Base-by-base conservation (phyloP, 2,888 invertebrate genomes). In the Lasioglossum malachurum region DNA sequence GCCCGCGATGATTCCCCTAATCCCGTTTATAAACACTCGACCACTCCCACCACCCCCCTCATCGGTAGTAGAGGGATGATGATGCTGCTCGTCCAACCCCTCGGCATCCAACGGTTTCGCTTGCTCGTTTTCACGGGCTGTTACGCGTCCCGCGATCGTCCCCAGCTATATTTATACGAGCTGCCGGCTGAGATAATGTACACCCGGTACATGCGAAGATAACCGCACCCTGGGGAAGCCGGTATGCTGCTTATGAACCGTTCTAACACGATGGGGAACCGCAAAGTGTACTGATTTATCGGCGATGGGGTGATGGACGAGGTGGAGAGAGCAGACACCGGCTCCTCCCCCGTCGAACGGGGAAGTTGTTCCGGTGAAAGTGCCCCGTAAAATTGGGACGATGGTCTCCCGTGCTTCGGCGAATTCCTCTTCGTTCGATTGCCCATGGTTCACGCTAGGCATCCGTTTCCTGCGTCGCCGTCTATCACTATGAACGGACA, bases 261-360 rank as follows among this genome's bases (percentile, higher is more conserved):
- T 93, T 93, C 94, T 92, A 93, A 94, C 94, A 91, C 94, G 93
- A 93, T 94, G 94, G 94, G 94, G 93, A 93, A 94, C 94, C 94
- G 93, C 94, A 93, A 93, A 93, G 93, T 93, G 86, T 92, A 92
- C 94, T 94, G 94, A 95, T 95, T 94, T 95, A 95, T 95, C 93
- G 94, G 92, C 89, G 89, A 90, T 90, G 91, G 91, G 90, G 93
- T 93, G 94, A 94, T 93, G 93, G 94, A 94, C 94, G 93, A 93
- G 93, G 91, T 35, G 64, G 64, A 72, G n/a, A 16, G 23, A 23
- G 74, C 38, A 38, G 67, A 67, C 67, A 64, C 14, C 60, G 60
- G 38, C 69, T 69, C 27, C 41, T 73, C n/a, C 53, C 5, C 38
- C 10, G 4, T 5, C 5, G 8, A 8, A 8, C 38, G 69, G 71